phyloP scores from a whole-genome alignment of 2,888 invertebrate species.

The Lobophora halterata region DNA sequence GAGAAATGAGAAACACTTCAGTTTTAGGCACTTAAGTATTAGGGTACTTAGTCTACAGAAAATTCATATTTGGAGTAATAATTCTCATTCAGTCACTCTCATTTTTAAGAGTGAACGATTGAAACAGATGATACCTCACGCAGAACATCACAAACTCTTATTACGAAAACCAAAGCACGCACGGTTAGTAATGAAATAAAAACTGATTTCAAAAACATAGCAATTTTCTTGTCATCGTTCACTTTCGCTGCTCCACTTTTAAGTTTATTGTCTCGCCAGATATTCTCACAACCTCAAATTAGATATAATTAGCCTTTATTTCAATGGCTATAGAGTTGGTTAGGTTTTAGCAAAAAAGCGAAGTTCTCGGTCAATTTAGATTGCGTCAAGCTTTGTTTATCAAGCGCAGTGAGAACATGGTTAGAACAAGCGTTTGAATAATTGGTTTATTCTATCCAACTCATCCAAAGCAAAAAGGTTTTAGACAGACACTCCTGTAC shows the following conservation, averaged over 20 bases:
- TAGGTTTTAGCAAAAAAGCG: slow-evolving; percentile 13
- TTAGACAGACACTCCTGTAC: no score
- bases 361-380: slow-evolving; percentile 31
- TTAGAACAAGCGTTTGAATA: neutral
- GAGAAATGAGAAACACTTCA: no score
- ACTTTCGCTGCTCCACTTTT: slow-evolving; percentile 58
- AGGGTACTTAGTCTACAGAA: no score
- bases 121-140: no score
- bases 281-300: slow-evolving; percentile 34
- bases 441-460: neutral
- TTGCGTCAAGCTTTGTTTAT: slow-evolving; percentile 31
- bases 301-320: slow-evolving; percentile 26
- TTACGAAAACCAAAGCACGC: slow-evolving; percentile 5
- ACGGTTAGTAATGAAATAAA: slow-evolving; percentile 14
- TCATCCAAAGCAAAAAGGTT: neutral
- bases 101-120: no score
- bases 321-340: slow-evolving; percentile 21
- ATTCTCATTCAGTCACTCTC: no score
- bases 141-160: neutral
- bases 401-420: no score
- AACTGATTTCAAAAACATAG: slow-evolving; percentile 32
- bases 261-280: slow-evolving; percentile 39
- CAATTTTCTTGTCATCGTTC: slow-evolving; percentile 40
- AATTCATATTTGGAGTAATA: no score
- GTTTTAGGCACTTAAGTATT: no score